Evolutionary conservation across 2,888 invertebrate species (phyloP), one percentile per base, ranked within the genome.

Genomic region (Andrena marginata): DNA sequence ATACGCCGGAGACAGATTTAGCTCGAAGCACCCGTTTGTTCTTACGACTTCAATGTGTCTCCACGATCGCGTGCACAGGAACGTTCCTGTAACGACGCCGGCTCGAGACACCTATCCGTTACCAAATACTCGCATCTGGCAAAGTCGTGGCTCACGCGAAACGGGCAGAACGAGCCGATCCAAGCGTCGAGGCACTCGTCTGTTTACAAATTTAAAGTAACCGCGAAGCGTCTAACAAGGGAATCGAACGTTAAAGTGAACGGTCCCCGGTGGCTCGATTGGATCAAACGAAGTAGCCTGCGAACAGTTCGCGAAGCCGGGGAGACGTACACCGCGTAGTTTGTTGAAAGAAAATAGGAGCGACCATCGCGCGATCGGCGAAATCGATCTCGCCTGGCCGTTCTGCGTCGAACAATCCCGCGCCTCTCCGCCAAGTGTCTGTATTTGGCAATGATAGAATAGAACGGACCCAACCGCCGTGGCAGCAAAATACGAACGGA

Each of bases 61-160:
- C 42, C 16, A 42, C 42, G 42, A 42, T 16, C 4, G 42, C 42
- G 42, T 42, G 13, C 16, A 70, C 69, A 77, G 64, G 64, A 64
- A 70, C 79, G 70, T 64, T 77, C 51, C 75, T 65, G 69, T 69
- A 72, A 77, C 48, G 8, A 35, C 56, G 67, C 72, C 68, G 67
- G 54, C 78, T 67, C 65, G 62, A 49, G 48, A 63, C 71, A 20
- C 31, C 60, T 56, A 62, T 63, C 78, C 16, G 33, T 48, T 23
- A 10, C 78, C 78, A 77, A 67, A 77, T 33, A 51, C 69, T n/a
- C 35, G 16, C 54, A 20, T 26, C 13, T 10, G 51, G 31, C 60
- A 51, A 51, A 23, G 48, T 35, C 23, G 49, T 10, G 26, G 56
- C 7, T 31, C 29, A 6, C 26, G 8, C 29, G 2, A 51, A n/a